These are phyloP conservation scores for Palythoa caribaeorum DNA, from an alignment of 92 coral and sea anemone species.

Conservation along the genomic window DNA sequence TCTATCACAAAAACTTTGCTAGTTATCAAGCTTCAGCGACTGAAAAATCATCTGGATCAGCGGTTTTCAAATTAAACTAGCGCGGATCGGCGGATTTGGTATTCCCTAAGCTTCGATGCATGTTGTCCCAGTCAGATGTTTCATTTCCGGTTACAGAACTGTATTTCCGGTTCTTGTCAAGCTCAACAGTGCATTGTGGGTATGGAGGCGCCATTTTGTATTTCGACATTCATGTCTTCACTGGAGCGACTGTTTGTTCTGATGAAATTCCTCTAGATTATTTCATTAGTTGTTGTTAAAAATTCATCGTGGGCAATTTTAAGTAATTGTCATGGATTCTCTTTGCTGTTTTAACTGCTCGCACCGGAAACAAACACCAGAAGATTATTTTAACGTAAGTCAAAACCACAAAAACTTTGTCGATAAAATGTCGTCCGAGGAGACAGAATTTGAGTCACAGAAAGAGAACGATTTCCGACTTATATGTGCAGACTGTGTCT, in stretches of 20 bases:
- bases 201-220: slow-evolving; percentile 40
- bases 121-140: not conserved
- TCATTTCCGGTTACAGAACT: not conserved
- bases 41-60: too few species aligned
- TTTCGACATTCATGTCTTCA: slow-evolving; percentile 23
- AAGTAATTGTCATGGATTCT: slow-evolving; percentile 73
- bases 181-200: slow-evolving; percentile 39
- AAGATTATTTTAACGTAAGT: slow-evolving; percentile 86
- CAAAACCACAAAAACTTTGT: slow-evolving; percentile 73
- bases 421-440: slow-evolving; percentile 61
- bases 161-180: slow-evolving; percentile 42
- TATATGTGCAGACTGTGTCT: slow-evolving; percentile 95
- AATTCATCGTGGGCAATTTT: not conserved
- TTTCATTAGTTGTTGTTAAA: not conserved
- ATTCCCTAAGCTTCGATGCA: too few species aligned
- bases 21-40: too few species aligned
- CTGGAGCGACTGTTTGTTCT: slow-evolving; percentile 25
- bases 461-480: slow-evolving; percentile 68
- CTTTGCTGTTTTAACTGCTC: slow-evolving; percentile 95
- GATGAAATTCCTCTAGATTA: slow-evolving; percentile 5
- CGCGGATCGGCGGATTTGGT: too few species aligned
- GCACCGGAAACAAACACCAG: slow-evolving; percentile 84
- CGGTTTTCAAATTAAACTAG: too few species aligned
- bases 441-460: slow-evolving; percentile 59
- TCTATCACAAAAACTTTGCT: too few species aligned